Conservation (phyloP, 2,797 vertebrate genomes). For the Amazonetta brasiliensis region DNA sequence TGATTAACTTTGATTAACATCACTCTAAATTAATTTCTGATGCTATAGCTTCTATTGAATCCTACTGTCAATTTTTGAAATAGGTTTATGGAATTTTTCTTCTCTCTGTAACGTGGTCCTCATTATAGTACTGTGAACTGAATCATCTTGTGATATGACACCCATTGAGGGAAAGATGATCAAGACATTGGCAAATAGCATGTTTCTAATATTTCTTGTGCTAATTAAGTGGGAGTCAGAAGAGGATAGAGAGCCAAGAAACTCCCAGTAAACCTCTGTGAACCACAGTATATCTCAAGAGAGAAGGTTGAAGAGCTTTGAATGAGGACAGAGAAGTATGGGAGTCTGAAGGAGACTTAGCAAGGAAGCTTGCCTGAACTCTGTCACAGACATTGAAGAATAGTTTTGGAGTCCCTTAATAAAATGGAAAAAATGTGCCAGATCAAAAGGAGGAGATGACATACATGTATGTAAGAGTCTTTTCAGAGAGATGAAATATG, state of each 20-base stretch:
- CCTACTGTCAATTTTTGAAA: not conserved
- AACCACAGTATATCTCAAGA: not conserved
- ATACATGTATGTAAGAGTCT: not conserved
- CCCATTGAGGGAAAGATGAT: not conserved
- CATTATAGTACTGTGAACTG: not conserved
- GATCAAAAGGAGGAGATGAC: not conserved
- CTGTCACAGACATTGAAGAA: not conserved
- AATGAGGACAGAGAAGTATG: not conserved
- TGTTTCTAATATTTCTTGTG: not conserved
- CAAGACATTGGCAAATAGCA: not conserved
- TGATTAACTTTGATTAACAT: constrained; percentile 25
- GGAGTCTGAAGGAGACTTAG: not conserved
- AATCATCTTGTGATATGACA: not conserved
- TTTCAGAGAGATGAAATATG: not conserved
- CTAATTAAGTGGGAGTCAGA: not conserved
- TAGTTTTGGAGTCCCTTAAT: not conserved
- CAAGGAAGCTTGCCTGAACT: not conserved
- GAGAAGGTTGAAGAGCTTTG: not conserved
- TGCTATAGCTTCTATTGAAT: not conserved
- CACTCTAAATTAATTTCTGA: constrained; percentile 1
- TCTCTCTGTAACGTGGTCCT: not conserved
- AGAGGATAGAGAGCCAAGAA: not conserved
- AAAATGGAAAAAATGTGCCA: not conserved
- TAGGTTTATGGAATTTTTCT: not conserved
- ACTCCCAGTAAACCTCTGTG: not conserved